These are phyloP conservation scores for Melanotaenia nigrans DNA, from an alignment of 2,797 vertebrate species.

Conservation along the genomic window DNA sequence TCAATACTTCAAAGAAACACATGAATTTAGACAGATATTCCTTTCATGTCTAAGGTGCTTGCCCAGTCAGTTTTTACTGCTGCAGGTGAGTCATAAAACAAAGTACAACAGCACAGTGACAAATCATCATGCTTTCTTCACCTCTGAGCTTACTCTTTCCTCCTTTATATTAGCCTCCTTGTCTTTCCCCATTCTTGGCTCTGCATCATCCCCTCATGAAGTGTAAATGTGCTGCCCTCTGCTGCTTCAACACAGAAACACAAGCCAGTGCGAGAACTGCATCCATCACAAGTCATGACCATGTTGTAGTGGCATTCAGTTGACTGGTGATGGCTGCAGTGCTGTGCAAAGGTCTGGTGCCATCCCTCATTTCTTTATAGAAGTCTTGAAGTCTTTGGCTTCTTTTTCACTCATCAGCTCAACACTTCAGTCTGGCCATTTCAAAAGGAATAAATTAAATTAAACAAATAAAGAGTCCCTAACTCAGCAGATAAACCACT, in stretches of 20 bases:
- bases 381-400: too few relatives aligned
- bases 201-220: not conserved
- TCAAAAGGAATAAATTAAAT: not conserved
- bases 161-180: not conserved
- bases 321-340: not conserved
- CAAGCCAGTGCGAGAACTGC: slow-evolving; percentile 7
- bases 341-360: not conserved
- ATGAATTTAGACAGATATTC: not conserved
- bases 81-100: slow-evolving; percentile 47
- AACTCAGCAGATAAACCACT: not conserved
- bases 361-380: too few relatives aligned
- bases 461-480: not conserved
- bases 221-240: slow-evolving; percentile 74
- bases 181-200: not conserved
- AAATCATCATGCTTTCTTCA: slow-evolving; percentile 51
- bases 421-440: too few relatives aligned
- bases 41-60: not conserved
- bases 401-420: too few relatives aligned
- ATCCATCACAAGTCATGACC: not conserved
- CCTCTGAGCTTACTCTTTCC: not conserved
- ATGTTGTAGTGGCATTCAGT: not conserved
- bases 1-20: not conserved
- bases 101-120: slow-evolving; percentile 64
- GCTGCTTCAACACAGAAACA: slow-evolving; percentile 48
- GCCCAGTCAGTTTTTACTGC: not conserved